These are phyloP conservation scores for Gisinianus flammeolus DNA, from an alignment of 2,888 invertebrate species.

Conservation along the genomic window DNA sequence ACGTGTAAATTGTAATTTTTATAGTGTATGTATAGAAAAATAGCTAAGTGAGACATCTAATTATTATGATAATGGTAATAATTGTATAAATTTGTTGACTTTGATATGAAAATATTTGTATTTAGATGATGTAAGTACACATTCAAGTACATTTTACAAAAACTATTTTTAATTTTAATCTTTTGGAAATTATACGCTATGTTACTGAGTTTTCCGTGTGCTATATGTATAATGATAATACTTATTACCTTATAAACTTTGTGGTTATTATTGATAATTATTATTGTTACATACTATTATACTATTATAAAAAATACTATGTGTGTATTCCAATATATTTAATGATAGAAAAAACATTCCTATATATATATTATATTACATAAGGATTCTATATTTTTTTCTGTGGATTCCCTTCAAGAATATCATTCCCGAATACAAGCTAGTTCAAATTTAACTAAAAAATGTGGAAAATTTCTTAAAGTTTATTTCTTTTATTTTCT, in stretches of 20 bases:
- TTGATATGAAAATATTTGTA: no score
- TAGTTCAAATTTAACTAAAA: conserved; percentile 5
- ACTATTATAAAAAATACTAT: background rate
- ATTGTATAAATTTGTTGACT: no score
- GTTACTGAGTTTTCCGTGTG: no score
- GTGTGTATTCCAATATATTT: conserved; percentile 8
- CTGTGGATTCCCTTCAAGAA: conserved; percentile 24
- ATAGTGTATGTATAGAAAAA: no score
- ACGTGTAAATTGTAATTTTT: no score
- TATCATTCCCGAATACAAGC: conserved; percentile 3
- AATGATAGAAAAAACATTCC: background rate
- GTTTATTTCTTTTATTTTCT: background rate
- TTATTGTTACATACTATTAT: conserved; percentile 5
- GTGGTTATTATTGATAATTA: conserved; percentile 3
- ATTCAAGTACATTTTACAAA: no score
- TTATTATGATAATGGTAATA: no score
- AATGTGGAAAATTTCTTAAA: background rate
- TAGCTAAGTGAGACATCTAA: no score
- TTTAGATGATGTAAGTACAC: no score
- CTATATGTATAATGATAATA: no score
- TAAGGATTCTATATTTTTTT: conserved; percentile 28
- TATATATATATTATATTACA: background rate
- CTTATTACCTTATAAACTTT: background rate
- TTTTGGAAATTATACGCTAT: no score
- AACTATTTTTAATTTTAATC: no score